Conservation (phyloP, 2,113 vertebrate species). For the Chascanopsetta lugubris region DNA sequence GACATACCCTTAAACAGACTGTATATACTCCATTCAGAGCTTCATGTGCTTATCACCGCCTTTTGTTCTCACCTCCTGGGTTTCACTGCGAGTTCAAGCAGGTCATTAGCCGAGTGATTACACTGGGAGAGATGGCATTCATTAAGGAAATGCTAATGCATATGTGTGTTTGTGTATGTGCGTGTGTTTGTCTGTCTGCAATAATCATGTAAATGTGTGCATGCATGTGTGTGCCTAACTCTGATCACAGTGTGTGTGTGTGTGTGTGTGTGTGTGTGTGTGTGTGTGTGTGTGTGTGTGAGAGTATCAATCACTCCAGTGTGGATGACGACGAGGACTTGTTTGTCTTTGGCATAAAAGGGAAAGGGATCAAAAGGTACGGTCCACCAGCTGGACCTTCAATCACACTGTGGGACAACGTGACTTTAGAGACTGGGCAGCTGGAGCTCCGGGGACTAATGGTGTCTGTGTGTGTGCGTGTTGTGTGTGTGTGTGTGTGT, state of each 20-base stretch:
- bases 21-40: too few relatives aligned
- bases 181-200: constrained; percentile 28
- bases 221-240: constrained; percentile 31
- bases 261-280: constrained; percentile 18
- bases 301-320: constrained; percentile 64
- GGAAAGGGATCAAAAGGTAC: constrained; percentile 76
- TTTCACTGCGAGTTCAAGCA: constrained; percentile 66
- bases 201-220: constrained; percentile 35
- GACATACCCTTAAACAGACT: not conserved
- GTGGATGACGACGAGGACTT: constrained; percentile 71
- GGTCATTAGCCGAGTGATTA: constrained; percentile 76
- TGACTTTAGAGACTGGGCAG: constrained; percentile 75
- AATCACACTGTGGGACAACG: constrained; percentile 72
- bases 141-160: constrained; percentile 51
- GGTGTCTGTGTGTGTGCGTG: constrained; percentile 36
- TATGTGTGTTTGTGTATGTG: constrained; percentile 33
- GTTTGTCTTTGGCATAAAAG: constrained; percentile 82
- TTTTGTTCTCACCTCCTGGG: constrained; percentile 52
- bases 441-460: constrained; percentile 58
- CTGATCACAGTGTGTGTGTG: constrained; percentile 38
- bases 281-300: constrained; percentile 35
- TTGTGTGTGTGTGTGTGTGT: constrained; percentile 29
- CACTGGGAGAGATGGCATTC: constrained; percentile 57
- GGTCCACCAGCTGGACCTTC: constrained; percentile 78
- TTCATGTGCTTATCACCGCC: constrained; percentile 8